Evolutionary conservation across 1,140 invertebrate species (phyloP).

Genomic region (Goniozus legneri): DNA sequence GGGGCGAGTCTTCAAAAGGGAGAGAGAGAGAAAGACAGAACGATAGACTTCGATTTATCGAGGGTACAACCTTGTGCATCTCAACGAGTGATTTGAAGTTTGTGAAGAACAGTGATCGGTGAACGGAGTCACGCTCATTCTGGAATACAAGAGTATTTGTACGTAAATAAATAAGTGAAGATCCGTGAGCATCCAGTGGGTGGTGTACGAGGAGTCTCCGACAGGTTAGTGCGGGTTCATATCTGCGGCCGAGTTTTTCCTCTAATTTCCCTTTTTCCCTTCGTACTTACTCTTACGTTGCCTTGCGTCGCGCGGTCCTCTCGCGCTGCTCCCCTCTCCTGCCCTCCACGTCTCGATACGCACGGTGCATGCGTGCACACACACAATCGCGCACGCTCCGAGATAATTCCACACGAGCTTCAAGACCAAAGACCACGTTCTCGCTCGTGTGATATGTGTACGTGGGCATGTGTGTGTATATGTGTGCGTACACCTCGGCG

Average conservation of each 20-base stretch:
- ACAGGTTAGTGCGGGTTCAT: constrained; percentile 33
- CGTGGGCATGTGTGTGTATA: constrained; percentile 4
- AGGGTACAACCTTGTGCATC: too few species aligned
- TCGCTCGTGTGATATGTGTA: neutral
- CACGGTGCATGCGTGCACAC: neutral
- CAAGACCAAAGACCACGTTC: neutral
- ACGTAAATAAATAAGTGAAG: constrained; percentile 23
- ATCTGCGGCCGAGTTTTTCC: too few species aligned
- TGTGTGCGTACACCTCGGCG: constrained; percentile 9
- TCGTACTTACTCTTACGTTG: too few species aligned
- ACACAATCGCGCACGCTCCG: constrained; percentile 1
- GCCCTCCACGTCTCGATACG: too few species aligned
- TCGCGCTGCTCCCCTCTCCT: constrained; percentile 8
- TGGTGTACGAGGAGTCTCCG: too few species aligned
- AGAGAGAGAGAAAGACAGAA: neutral
- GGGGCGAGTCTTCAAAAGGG: neutral
- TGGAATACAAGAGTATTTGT: constrained; percentile 5
- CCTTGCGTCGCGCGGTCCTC: constrained; percentile 17
- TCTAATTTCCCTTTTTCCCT: too few species aligned
- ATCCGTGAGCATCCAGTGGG: too few species aligned
- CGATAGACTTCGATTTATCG: too few species aligned
- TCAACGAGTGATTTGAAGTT: too few species aligned
- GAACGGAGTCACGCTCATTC: constrained; percentile 7
- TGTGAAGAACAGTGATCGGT: neutral
- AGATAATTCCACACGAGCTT: neutral